Evolutionary conservation across 2,113 vertebrate species (phyloP).

Genomic region (Laticauda laticaudata): DNA sequence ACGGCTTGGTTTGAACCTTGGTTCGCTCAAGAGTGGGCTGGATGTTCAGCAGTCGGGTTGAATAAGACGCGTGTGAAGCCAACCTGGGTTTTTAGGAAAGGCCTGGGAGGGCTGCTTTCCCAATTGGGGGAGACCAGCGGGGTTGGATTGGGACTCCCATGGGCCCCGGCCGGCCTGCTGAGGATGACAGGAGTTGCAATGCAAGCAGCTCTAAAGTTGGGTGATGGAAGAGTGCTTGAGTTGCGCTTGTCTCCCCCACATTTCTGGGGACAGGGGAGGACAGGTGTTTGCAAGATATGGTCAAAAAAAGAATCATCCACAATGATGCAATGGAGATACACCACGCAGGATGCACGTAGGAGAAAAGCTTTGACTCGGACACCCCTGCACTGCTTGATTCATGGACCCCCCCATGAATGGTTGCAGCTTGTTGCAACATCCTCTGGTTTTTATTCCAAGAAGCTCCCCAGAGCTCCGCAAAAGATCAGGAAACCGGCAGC

Average conservation of each 20-base stretch:
- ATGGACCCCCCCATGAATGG: accelerated
- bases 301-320: not conserved
- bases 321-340: not conserved
- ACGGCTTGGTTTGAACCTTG: not conserved
- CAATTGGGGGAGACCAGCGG: not conserved
- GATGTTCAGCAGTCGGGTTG: not conserved
- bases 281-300: not conserved
- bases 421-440: not conserved
- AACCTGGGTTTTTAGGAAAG: not conserved
- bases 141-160: not conserved
- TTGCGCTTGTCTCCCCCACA: not conserved
- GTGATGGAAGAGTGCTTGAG: not conserved
- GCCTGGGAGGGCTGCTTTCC: not conserved
- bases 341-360: not conserved
- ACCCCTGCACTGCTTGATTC: not conserved
- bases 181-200: not conserved
- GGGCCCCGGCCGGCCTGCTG: not conserved
- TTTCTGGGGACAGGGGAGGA: not conserved
- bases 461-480: not conserved
- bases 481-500: not conserved
- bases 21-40: not conserved
- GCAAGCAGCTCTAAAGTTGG: not conserved
- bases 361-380: not conserved
- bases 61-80: not conserved
- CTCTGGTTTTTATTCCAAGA: not conserved